A percentile compares a stretch with the other conserved stretches of the same genome.
Conservation (phyloP, 2,888 invertebrate genomes). For the Caenorhabditis auriculariae region DNA sequence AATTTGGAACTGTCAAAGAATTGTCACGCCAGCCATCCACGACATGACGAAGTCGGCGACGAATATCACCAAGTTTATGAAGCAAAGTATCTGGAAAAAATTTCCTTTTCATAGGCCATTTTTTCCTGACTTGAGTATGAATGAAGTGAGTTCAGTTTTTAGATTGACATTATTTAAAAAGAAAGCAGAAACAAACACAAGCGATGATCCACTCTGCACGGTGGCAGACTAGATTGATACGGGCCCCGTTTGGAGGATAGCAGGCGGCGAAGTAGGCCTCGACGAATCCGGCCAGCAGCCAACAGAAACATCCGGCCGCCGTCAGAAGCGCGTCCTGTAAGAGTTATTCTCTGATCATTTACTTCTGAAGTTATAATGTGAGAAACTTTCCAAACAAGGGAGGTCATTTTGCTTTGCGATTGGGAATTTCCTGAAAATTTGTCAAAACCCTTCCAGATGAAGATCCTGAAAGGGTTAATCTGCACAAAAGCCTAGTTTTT, state of each 20-base stretch:
- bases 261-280: slow-evolving; percentile 61
- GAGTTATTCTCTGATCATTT: too few species aligned
- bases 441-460: too few species aligned
- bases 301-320: slow-evolving; percentile 43
- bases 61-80: slow-evolving; percentile 53
- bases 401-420: too few species aligned
- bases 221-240: slow-evolving; percentile 54
- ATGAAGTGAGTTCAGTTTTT: not conserved
- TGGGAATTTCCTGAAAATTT: not conserved
- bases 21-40: slow-evolving; percentile 53
- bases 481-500: too few species aligned
- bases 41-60: slow-evolving; percentile 51
- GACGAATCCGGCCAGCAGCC: slow-evolving; percentile 49
- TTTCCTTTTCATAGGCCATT: too few species aligned
- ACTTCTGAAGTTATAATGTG: too few species aligned
- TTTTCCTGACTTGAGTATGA: not conserved
- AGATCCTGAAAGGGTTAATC: too few species aligned
- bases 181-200: slow-evolving; percentile 13
- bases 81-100: slow-evolving; percentile 47
- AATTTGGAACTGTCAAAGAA: too few species aligned
- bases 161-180: not conserved
- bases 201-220: slow-evolving; percentile 58
- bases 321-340: slow-evolving; percentile 50
- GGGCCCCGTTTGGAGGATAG: slow-evolving; percentile 56
- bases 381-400: too few species aligned